Conservation (phyloP, 2,113 vertebrate genomes). For the Ifrita kowaldi region DNA sequence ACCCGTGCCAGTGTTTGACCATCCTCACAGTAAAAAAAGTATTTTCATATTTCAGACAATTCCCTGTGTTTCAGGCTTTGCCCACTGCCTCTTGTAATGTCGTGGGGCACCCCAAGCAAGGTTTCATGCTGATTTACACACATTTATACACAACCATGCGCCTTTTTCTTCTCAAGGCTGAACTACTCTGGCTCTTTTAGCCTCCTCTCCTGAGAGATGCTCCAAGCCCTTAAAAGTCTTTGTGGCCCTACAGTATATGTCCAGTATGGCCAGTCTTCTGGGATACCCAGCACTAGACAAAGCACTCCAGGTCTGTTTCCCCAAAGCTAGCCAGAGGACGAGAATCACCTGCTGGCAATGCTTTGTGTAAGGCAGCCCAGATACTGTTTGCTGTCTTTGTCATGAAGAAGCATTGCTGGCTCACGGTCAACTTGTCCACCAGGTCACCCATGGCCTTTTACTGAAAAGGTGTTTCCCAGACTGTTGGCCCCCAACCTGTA, state of each 20-base stretch:
- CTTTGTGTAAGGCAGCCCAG: background rate
- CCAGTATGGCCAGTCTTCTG: background rate
- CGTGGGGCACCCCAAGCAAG: fast-evolving
- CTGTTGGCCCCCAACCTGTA: no score
- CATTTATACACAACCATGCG: background rate
- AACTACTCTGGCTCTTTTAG: background rate
- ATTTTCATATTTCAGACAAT: background rate
- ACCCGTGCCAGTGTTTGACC: background rate
- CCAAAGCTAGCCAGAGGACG: background rate
- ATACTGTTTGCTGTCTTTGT: background rate
- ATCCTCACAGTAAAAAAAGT: background rate
- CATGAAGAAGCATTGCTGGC: background rate
- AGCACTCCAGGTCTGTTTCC: background rate
- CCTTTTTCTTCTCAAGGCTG: background rate
- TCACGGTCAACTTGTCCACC: background rate
- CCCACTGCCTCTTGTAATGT: background rate
- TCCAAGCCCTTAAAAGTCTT: background rate
- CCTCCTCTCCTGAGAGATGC: background rate
- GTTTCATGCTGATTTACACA: background rate
- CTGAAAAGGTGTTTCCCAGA: background rate
- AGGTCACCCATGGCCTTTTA: background rate
- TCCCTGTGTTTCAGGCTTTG: background rate
- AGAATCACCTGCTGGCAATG: background rate
- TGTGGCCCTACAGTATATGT: background rate
- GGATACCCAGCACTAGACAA: background rate